Conservation (phyloP, 2,888 invertebrate genomes). For the Marasmarcha lunaedactyla region DNA sequence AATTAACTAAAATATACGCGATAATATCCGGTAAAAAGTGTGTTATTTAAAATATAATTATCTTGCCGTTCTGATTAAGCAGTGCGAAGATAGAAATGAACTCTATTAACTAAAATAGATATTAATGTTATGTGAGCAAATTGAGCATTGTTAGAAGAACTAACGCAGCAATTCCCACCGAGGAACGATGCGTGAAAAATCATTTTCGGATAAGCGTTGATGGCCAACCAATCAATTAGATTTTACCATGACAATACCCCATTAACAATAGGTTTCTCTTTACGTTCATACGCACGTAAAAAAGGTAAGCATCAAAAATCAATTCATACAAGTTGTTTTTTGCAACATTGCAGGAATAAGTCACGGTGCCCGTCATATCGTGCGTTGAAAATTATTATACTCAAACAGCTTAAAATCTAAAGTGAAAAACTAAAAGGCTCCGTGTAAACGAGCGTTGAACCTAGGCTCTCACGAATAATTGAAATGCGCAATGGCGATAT, state of each 20-base stretch:
- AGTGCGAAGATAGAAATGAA: not conserved
- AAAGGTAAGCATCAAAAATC: slow-evolving; percentile 36
- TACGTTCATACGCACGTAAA: slow-evolving; percentile 12
- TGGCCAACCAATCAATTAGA: slow-evolving; percentile 26
- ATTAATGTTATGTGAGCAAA: no score
- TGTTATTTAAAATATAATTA: no score
- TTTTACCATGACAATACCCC: slow-evolving; percentile 8
- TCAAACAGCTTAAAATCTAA: slow-evolving; percentile 8
- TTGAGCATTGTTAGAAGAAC: not conserved
- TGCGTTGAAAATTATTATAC: slow-evolving; percentile 49
- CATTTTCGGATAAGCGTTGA: slow-evolving; percentile 17
- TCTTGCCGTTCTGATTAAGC: not conserved
- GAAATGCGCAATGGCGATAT: slow-evolving; percentile 58
- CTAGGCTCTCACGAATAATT: slow-evolving; percentile 50
- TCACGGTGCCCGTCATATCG: slow-evolving; percentile 34
- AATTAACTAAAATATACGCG: no score
- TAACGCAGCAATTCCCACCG: not conserved
- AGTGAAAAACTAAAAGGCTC: not conserved
- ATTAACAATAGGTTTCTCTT: slow-evolving; percentile 1
- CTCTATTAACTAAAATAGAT: no score
- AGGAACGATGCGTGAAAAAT: slow-evolving; percentile 18
- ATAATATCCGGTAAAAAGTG: no score
- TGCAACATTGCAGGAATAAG: slow-evolving; percentile 51
- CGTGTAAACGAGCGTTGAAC: slow-evolving; percentile 47
- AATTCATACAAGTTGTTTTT: slow-evolving; percentile 36